These are phyloP conservation scores for Oncorhynchus nerka DNA, from an alignment of 2,113 vertebrate species.

Conservation along the genomic window DNA sequence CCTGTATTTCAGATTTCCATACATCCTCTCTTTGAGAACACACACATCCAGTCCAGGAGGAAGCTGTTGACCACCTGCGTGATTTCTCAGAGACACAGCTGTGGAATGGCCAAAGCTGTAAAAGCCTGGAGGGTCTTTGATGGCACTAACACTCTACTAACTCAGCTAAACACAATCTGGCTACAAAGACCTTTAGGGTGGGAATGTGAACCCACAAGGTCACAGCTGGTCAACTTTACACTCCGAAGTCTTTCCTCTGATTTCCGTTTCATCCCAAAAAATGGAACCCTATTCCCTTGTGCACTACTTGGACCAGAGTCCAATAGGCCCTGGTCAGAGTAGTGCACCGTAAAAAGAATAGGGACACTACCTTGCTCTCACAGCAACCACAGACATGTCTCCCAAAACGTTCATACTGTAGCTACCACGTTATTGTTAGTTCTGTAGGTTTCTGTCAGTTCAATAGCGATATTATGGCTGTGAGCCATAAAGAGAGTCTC, in stretches of 20 bases:
- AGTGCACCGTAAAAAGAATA: too few species aligned
- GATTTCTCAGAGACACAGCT: conserved; percentile 54
- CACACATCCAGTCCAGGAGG: conserved; percentile 22
- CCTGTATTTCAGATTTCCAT: neutral
- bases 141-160: conserved; percentile 57
- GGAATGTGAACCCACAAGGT: conserved; percentile 29
- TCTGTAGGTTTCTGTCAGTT: too few species aligned
- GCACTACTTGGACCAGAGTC: too few species aligned
- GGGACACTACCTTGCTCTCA: too few species aligned
- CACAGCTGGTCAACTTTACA: neutral
- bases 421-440: too few species aligned
- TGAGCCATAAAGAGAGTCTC: too few species aligned
- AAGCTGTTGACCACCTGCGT: conserved; percentile 3
- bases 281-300: too few species aligned
- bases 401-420: too few species aligned
- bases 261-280: too few species aligned
- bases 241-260: neutral
- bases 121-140: conserved; percentile 37
- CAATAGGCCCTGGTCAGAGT: too few species aligned
- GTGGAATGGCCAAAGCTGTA: neutral
- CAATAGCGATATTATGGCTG: too few species aligned
- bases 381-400: too few species aligned
- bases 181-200: conserved; percentile 48
- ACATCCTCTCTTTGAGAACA: neutral
- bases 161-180: conserved; percentile 46